These are phyloP conservation scores for Ochotona curzoniae DNA, from an alignment of 2,113 vertebrate genomes.

Conservation along the genomic window DNA sequence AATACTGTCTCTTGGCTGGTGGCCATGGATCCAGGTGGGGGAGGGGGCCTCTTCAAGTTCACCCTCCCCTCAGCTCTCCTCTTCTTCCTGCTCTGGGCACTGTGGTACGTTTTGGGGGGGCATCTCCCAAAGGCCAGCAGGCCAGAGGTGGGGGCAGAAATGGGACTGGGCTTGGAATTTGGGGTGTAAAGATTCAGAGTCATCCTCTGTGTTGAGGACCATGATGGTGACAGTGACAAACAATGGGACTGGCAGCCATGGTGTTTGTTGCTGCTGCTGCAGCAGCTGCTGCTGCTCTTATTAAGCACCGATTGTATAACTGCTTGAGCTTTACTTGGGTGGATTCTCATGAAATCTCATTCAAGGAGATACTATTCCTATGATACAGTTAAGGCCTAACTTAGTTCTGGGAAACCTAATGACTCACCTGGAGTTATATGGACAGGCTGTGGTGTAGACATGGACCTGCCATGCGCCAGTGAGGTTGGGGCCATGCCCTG, in stretches of 20 bases:
- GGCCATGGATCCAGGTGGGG: background rate
- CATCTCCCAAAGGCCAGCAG: background rate
- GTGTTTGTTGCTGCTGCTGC: fast-evolving
- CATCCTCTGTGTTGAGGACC: background rate
- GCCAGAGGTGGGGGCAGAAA: background rate
- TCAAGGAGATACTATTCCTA: background rate
- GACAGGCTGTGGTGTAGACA: background rate
- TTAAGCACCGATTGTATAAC: background rate
- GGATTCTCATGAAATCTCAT: background rate
- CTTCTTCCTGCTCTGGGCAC: background rate
- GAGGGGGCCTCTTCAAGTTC: background rate
- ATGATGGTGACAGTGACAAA: too few species aligned
- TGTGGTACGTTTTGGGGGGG: background rate
- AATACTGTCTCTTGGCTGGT: background rate
- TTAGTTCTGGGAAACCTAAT: background rate
- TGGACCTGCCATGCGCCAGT: fast-evolving
- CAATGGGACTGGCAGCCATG: background rate
- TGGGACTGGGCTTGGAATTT: background rate
- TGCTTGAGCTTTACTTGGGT: background rate
- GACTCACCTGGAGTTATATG: fast-evolving
- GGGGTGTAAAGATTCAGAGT: background rate
- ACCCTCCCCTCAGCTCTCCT: background rate
- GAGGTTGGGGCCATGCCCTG: background rate
- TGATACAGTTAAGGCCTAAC: background rate
- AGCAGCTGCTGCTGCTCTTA: too few species aligned